Evolutionary conservation across 2,797 vertebrate genomes (phyloP).

Genomic region (Pyrocephalus nanus): DNA sequence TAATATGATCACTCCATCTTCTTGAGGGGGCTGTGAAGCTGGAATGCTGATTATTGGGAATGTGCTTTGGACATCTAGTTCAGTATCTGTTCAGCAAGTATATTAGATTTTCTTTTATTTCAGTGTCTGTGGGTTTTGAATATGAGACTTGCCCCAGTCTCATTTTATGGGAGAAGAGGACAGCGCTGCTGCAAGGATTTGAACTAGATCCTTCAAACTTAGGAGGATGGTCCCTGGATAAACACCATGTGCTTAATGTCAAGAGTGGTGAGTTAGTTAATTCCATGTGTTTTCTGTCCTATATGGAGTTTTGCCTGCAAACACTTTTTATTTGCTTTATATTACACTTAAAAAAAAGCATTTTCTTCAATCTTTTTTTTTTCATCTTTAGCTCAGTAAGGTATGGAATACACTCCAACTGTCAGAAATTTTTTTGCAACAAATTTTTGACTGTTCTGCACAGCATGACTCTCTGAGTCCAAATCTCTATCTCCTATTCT

Average conservation of each 20-base stretch:
- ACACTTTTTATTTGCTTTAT: neutral
- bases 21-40: neutral
- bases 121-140: constrained; percentile 97
- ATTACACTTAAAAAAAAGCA: neutral
- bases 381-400: neutral
- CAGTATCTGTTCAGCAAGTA: constrained; percentile 9
- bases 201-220: constrained; percentile 96
- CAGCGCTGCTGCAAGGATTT: constrained; percentile 90
- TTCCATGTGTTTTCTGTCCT: neutral
- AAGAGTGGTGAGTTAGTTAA: constrained; percentile 86
- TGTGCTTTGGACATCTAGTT: neutral
- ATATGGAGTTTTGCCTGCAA: neutral
- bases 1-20: constrained; percentile 15
- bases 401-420: neutral
- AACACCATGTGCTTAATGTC: constrained; percentile 94
- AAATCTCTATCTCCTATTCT: neutral
- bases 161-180: constrained; percentile 98
- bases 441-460: neutral
- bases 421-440: neutral
- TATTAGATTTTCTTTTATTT: constrained; percentile 19
- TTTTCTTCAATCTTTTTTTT: neutral
- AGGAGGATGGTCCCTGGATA: constrained; percentile 96
- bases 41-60: neutral
- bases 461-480: neutral
- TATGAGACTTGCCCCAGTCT: constrained; percentile 96